A percentile compares a stretch with the other conserved stretches of the same genome.
Conservation (phyloP, 30 jellyfish, hydroid and myxozoan genomes). For the Turritopsis rubra region DNA sequence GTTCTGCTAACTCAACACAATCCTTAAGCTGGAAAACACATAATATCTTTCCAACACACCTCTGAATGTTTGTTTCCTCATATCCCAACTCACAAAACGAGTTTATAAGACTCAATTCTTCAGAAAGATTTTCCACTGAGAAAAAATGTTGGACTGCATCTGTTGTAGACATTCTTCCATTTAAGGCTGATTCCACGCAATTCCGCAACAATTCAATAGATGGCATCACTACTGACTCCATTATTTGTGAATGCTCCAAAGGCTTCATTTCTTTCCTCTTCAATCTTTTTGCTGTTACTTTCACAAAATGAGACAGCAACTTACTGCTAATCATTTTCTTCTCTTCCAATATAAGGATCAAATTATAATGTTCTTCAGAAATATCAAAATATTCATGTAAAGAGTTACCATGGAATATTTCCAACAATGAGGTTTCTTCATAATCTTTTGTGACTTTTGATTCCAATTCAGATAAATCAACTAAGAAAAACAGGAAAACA, state of each 20-base stretch:
- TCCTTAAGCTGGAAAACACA: background rate
- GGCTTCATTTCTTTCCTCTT: background rate
- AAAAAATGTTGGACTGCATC: background rate
- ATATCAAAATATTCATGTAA: background rate
- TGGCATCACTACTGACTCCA: background rate
- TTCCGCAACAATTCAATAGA: background rate
- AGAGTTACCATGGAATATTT: background rate
- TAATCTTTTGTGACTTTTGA: background rate
- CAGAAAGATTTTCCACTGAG: background rate
- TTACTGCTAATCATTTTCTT: background rate
- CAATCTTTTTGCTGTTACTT: background rate
- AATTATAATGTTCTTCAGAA: background rate
- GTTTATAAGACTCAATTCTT: background rate
- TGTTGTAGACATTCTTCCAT: background rate
- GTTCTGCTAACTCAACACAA: background rate
- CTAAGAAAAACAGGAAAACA: background rate
- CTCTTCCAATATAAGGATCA: background rate
- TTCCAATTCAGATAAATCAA: background rate
- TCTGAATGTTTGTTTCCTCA: background rate
- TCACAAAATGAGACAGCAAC: background rate
- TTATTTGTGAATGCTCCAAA: background rate
- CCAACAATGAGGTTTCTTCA: background rate
- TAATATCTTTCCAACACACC: background rate
- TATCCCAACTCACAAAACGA: background rate
- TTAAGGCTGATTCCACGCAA: background rate